These are phyloP conservation scores for Orbicella faveolata DNA, from an alignment of 64 coral and sea anemone species.

Conservation along the genomic window DNA sequence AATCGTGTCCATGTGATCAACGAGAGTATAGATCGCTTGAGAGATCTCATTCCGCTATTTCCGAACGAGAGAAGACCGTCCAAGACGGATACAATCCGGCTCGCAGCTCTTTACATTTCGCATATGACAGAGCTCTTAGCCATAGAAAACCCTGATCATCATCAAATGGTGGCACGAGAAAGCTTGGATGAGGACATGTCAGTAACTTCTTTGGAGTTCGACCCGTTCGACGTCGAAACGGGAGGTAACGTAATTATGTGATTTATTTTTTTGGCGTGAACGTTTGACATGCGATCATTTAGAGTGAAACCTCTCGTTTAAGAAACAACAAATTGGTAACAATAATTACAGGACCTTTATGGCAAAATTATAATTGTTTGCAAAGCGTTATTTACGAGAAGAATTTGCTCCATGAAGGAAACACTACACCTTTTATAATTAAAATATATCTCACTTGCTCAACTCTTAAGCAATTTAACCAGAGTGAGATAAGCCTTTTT, in stretches of 20 bases:
- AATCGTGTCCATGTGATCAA: constrained; percentile 75
- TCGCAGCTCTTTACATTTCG: constrained; percentile 66
- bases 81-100: constrained; percentile 68
- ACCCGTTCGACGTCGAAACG: constrained; percentile 12
- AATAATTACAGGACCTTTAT: background rate
- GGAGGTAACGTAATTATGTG: constrained; percentile 8
- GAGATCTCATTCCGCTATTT: constrained; percentile 76
- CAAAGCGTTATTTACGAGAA: background rate
- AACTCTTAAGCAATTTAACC: constrained; percentile 22
- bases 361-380: background rate
- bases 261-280: background rate
- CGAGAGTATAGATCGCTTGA: constrained; percentile 63
- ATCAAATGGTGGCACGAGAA: background rate
- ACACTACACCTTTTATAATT: background rate
- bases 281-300: background rate
- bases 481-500: constrained; percentile 29
- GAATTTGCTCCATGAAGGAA: background rate
- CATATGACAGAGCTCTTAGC: constrained; percentile 66
- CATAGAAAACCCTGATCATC: constrained; percentile 14
- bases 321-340: background rate
- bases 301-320: background rate
- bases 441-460: background rate
- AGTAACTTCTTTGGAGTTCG: constrained; percentile 34
- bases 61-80: constrained; percentile 69
- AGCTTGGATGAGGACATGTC: constrained; percentile 27